phyloP scores from a whole-genome alignment of 2,888 invertebrate genomes.

The Plebejus anna region DNA sequence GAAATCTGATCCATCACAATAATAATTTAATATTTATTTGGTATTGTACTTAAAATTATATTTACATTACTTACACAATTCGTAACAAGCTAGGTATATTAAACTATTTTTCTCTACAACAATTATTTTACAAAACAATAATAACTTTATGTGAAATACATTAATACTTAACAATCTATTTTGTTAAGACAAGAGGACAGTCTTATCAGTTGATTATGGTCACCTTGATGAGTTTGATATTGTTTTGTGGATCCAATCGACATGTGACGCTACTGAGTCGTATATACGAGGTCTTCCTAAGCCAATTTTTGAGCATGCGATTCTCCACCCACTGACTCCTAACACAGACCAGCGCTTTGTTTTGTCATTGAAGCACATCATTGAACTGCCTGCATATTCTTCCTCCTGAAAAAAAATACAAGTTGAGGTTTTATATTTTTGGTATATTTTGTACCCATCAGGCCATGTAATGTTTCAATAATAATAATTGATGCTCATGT shows the following conservation, averaged over 20 bases:
- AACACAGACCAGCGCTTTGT: constrained; percentile 87
- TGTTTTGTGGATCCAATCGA: constrained; percentile 91
- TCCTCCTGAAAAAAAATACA: constrained; percentile 83
- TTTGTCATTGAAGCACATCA: constrained; percentile 87
- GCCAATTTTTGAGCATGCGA: constrained; percentile 89
- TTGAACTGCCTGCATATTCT: constrained; percentile 92
- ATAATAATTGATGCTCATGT: no score
- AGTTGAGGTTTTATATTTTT: background rate
- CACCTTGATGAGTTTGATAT: constrained; percentile 79
- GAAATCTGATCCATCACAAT: constrained; percentile 2
- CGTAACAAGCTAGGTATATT: background rate
- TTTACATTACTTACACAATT: constrained; percentile 39
- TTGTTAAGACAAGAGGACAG: constrained; percentile 53
- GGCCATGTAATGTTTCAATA: no score
- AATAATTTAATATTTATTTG: constrained; percentile 42
- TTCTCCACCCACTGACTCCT: constrained; percentile 92
- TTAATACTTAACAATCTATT: constrained; percentile 38
- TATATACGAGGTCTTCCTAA: constrained; percentile 89
- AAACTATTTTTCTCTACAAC: constrained; percentile 9
- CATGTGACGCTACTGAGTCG: constrained; percentile 89
- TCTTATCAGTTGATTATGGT: constrained; percentile 41
- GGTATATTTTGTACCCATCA: background rate
- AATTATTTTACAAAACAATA: constrained; percentile 19
- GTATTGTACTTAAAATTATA: constrained; percentile 47
- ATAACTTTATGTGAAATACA: background rate